A percentile compares a stretch with the other conserved stretches of the same genome.
Evolutionary conservation across 2,113 vertebrate species (phyloP).

Genomic region (Boleophthalmus pectinirostris): DNA sequence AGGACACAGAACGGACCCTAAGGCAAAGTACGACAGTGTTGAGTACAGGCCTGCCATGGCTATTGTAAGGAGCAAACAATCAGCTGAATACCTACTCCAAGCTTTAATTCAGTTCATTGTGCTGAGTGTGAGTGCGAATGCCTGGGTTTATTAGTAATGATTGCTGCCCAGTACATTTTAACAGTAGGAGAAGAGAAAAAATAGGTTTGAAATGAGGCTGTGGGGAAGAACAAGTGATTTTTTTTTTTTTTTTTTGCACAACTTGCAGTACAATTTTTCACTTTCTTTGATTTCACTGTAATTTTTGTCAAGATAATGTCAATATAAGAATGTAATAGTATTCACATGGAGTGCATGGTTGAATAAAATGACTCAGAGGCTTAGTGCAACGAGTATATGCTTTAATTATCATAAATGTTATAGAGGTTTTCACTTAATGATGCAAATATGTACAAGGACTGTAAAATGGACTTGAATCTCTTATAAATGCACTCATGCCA

Average conservation of each 20-base stretch:
- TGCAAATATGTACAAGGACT: background rate
- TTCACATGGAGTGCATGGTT: no score
- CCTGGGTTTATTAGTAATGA: slow-evolving; percentile 30
- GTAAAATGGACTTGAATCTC: background rate
- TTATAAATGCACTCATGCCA: no score
- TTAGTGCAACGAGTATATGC: no score
- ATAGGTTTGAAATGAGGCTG: slow-evolving; percentile 4
- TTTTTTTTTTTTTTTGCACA: background rate
- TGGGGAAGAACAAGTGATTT: background rate
- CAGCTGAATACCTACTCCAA: slow-evolving; percentile 35
- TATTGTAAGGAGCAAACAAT: slow-evolving; percentile 52
- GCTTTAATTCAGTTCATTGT: slow-evolving; percentile 25
- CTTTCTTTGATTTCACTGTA: background rate
- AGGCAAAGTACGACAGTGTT: slow-evolving; percentile 36
- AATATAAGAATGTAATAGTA: background rate
- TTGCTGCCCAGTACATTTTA: background rate
- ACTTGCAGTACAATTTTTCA: background rate
- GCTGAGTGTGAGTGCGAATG: slow-evolving; percentile 37
- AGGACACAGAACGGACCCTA: slow-evolving; percentile 33
- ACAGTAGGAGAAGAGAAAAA: slow-evolving; percentile 11
- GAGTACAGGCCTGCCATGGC: slow-evolving; percentile 19
- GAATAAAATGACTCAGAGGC: no score
- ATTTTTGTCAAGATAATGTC: background rate
- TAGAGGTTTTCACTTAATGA: background rate
- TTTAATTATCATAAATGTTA: no score